Conservation (phyloP, 2,888 invertebrate genomes). For the Melanophora roralis region DNA sequence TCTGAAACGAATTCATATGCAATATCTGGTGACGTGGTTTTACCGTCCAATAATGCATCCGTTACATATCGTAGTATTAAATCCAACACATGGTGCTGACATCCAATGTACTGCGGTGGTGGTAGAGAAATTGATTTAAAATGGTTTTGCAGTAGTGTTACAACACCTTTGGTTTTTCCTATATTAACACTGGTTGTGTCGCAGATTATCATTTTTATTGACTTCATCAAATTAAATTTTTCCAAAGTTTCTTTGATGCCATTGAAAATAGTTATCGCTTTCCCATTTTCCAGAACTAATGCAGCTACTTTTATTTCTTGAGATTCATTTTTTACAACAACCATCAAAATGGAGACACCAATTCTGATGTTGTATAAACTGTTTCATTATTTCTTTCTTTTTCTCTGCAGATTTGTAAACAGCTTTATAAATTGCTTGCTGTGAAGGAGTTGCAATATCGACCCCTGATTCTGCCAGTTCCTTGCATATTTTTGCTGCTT, state of each 20-base stretch:
- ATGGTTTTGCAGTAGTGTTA: background rate
- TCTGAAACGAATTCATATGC: too few relatives aligned
- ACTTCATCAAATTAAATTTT: background rate
- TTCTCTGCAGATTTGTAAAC: conserved; percentile 8
- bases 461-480: too few relatives aligned
- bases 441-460: background rate
- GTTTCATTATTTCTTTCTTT: conserved; percentile 16
- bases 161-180: background rate
- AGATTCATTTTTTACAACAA: background rate
- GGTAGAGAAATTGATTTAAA: background rate
- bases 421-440: conserved; percentile 12
- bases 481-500: background rate
- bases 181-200: background rate
- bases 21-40: background rate
- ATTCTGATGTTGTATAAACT: conserved; percentile 18
- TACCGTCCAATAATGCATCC: background rate
- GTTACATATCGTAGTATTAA: background rate
- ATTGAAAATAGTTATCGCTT: background rate
- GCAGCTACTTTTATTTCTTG: too few relatives aligned
- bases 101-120: background rate
- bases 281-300: background rate
- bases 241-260: background rate
- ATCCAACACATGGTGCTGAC: background rate
- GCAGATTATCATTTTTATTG: background rate
- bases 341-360: background rate